A percentile compares a stretch with the other conserved stretches of the same genome.
These are phyloP conservation scores for Pollimyrus isidori DNA, from an alignment of 2,113 vertebrate species.

Conservation along the genomic window DNA sequence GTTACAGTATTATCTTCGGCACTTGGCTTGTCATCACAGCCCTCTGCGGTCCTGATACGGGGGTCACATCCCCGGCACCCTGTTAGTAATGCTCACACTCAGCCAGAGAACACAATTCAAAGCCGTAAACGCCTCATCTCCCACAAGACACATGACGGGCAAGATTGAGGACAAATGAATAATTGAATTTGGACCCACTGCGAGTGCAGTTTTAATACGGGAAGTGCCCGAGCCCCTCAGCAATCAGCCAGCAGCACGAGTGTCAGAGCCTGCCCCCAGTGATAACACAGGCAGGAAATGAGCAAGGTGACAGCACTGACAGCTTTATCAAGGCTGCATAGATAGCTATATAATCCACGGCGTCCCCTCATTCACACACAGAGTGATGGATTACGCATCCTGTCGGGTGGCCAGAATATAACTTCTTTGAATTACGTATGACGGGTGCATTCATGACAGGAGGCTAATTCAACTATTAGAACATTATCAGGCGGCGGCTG, in stretches of 20 bases:
- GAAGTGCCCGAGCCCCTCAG: background rate
- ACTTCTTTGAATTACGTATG: background rate
- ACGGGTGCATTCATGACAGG: background rate
- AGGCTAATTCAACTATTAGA: background rate
- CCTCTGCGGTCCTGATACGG: background rate
- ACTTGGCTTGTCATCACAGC: background rate
- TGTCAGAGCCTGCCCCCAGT: background rate
- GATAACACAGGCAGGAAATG: constrained; percentile 13
- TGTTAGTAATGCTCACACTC: background rate
- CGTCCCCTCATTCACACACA: background rate
- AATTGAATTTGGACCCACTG: background rate
- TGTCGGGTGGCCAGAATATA: background rate
- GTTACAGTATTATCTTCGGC: background rate
- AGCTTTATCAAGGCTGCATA: background rate
- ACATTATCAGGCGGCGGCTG: background rate
- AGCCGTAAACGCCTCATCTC: background rate
- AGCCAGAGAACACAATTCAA: background rate
- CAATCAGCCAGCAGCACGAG: background rate
- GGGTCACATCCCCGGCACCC: background rate
- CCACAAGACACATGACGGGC: background rate
- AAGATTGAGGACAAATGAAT: background rate
- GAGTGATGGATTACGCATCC: background rate
- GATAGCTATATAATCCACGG: background rate
- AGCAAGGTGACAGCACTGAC: background rate
- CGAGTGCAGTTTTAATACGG: background rate